Evolutionary conservation across 2,113 vertebrate species (phyloP), one percentile per base, ranked within the genome.

Genomic region (Propithecus coquereli): DNA sequence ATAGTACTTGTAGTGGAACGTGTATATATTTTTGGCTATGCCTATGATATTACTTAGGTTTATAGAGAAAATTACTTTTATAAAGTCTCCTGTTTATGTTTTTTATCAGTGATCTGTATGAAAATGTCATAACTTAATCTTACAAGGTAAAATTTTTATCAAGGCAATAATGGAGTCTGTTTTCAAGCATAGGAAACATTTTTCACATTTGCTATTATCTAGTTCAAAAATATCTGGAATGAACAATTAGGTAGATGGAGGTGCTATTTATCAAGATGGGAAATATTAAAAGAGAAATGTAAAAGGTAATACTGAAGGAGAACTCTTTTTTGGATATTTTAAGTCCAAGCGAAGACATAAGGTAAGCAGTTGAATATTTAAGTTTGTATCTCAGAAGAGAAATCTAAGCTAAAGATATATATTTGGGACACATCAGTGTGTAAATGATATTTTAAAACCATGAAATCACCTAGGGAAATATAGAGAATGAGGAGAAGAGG

Each of bases 251-350:
- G 45, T 94, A 63, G 13, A 12, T 97, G 3, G 50, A 73, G 5
- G n/a, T 95, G 30, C n/a, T 95, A 45, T 91, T 85, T 86, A 77
- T 76, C 93, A 45, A 91, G 25, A 85, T 45, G 77, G 52, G 20
- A 90, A 92, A 66, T 92, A 85, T 45, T 83, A n/a, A 54, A 93
- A 93, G 43, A 80, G 34, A 76, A 68, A 70, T 87, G 43, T 82
- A 50, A 70, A 59, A 94, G 25, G 20, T 37, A 89, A 83, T 92
- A 65, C 68, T 87, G 13, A 86, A 61, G 43, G 47, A 68, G n/a
- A 94, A 95, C 32, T 87, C 80, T 57, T 43, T 77, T 93, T 95
- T 95, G 66, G 22, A 63, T 92, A 71, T 94, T 87, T 97, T 91
- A 71, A 97, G 32, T 87, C 34, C 81, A 87, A 91, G 37, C 94